Evolutionary conservation across 2,888 invertebrate species (phyloP), one percentile per base, ranked within the genome.

Genomic region (Malthinus seriepunctatus): DNA sequence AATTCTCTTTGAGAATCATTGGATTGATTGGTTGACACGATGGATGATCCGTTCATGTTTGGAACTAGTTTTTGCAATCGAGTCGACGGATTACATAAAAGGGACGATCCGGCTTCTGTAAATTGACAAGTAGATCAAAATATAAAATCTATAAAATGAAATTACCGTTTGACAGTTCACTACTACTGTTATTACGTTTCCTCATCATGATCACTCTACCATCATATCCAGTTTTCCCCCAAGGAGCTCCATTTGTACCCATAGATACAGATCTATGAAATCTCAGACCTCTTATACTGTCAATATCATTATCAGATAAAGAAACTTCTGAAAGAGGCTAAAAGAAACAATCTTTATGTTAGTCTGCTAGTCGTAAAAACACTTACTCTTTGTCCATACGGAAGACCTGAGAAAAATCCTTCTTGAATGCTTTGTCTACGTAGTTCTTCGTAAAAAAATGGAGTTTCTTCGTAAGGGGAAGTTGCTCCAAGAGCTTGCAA

Each of bases 251-350:
- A 60, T 81, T 82, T 8, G 86, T 85, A 8, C 93, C 93, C 90
- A 94, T 93, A 0, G 94, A 94, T 62, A 93, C 89, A 1, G 93
- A 94, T 67, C 94, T 85, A 71, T 92, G 93, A 65, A 94, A 92
- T 50, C 87, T 82, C 9, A 86, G 80, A 54, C 83, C 82, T 68
- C 81, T 82, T 8, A 76, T 76, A 52, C 78, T 76, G 38, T 83
- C 84, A 10, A 79, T 77, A 62, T 84, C 83, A 65, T 79, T 80
- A 57, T 84, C 84, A 49, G 82, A 81, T 67, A 82, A 71, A 3
- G 83, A 82, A 54, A 81, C 80, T 64, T 84, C 84, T 1, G 83
- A 84, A 42, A 83, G 70, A 6, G 83, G 83, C 81, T 82, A 67
- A 8, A 75, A 71, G 37, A 12, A 7, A 51, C 47, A 15, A 23